Percentiles rank a stretch among this genome's conserved stretches.
Evolutionary conservation across 2,113 vertebrate species (phyloP).

Genomic region (Salvelinus sp.): DNA sequence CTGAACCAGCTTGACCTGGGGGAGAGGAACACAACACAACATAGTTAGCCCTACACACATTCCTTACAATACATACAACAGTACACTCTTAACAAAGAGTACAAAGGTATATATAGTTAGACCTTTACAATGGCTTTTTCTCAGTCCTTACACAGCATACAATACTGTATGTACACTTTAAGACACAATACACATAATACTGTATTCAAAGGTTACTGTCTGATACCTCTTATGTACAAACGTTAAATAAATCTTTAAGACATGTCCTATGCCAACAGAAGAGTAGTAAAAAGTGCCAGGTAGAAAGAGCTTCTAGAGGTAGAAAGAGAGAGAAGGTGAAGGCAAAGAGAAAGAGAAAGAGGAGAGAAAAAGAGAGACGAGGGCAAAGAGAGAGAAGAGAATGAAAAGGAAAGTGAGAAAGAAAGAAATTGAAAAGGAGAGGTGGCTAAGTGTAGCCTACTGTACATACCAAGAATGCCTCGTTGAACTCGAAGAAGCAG

Average conservation of each 20-base stretch:
- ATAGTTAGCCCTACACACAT: neutral
- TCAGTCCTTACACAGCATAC: neutral
- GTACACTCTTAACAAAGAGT: neutral
- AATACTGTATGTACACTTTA: neutral
- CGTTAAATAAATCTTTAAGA: neutral
- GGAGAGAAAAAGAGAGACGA: neutral
- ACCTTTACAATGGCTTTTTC: too few species aligned
- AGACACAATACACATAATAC: neutral
- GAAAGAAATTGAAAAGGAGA: neutral
- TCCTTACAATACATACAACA: neutral
- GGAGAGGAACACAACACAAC: neutral
- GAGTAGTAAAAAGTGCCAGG: neutral
- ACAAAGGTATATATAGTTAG: neutral
- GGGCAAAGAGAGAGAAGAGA: neutral
- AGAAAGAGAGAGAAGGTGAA: neutral
- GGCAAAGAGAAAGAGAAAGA: neutral
- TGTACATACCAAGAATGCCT: conserved; percentile 91
- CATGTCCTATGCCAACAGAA: neutral
- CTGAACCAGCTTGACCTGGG: conserved; percentile 95
- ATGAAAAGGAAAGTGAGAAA: neutral
- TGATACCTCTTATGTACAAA: neutral
- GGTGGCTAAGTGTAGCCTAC: too few species aligned
- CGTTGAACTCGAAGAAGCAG: conserved; percentile 96
- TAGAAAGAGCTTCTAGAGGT: neutral
- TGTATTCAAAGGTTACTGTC: neutral